Percentiles rank a stretch among this genome's conserved stretches.
Conservation (phyloP, 2,888 invertebrate species). For the Dorcus parallelipipedus region DNA sequence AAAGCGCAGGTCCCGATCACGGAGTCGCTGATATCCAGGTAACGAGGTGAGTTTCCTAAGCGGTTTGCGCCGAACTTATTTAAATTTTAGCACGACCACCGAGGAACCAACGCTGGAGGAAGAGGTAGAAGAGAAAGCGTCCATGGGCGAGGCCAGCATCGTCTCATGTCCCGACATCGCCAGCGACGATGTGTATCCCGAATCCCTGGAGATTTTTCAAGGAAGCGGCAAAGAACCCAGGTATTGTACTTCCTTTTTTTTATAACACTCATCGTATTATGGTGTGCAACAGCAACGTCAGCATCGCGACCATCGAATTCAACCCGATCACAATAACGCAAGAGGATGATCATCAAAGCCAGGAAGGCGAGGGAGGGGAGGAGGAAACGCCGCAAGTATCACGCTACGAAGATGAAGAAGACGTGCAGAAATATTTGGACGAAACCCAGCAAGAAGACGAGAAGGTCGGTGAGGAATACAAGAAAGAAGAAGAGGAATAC, state of each 20-base stretch:
- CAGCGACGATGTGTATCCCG: conserved; percentile 17
- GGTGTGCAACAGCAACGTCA: neutral
- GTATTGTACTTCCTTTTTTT: too few relatives aligned
- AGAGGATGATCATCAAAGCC: conserved; percentile 6
- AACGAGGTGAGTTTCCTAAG: too few relatives aligned
- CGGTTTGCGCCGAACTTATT: neutral
- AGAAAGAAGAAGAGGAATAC: conserved; percentile 10
- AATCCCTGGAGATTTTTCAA: neutral
- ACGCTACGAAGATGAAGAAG: conserved; percentile 7
- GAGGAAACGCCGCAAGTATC: conserved; percentile 6
- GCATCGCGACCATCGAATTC: neutral
- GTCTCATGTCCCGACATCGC: conserved; percentile 27
- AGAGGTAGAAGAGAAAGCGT: conserved; percentile 9
- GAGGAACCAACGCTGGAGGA: conserved; percentile 4
- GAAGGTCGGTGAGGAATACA: conserved; percentile 10
- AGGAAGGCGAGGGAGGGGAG: conserved; percentile 16
- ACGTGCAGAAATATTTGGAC: conserved; percentile 7
- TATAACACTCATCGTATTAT: neutral
- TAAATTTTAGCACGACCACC: neutral
- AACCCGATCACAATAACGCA: neutral
- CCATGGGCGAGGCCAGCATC: conserved; percentile 17
- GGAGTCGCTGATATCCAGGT: conserved; percentile 10
- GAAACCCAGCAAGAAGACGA: conserved; percentile 13
- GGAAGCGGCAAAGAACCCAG: neutral
- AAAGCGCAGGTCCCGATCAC: neutral